Conservation (phyloP, 92 coral and sea anemone genomes). For the Chrysogorgia sp. region DNA sequence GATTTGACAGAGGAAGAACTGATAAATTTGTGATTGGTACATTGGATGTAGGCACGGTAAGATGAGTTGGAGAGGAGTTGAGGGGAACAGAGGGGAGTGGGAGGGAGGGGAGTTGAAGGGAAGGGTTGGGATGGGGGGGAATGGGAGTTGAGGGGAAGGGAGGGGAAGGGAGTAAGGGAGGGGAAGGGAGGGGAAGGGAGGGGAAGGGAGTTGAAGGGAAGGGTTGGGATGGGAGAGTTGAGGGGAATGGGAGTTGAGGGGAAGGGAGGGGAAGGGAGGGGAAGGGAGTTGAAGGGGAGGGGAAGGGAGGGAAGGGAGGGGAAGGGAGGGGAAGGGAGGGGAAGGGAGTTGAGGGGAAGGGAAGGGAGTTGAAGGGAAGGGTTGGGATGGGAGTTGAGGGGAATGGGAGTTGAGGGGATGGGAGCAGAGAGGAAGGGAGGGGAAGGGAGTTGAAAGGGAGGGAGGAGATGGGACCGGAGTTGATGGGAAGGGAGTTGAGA, state of each 20-base stretch:
- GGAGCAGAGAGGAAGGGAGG: background rate
- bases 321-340: background rate
- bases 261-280: background rate
- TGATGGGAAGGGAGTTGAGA: background rate
- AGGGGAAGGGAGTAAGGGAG: background rate
- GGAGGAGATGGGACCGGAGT: background rate
- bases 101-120: background rate
- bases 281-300: background rate
- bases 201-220: background rate
- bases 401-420: background rate
- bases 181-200: background rate
- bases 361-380: background rate
- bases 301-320: background rate
- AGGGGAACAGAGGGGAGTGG: background rate
- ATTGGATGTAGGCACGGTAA: constrained; percentile 95
- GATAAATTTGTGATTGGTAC: constrained; percentile 99
- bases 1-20: constrained; percentile 95
- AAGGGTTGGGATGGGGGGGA: background rate
- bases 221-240: background rate
- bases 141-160: background rate
- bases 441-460: no score
- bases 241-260: background rate
- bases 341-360: background rate
- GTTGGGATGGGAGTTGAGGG: background rate
- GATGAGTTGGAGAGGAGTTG: background rate